These are phyloP conservation scores for Acropora tenuis DNA, from an alignment of 64 coral and sea anemone species.

Conservation along the genomic window DNA sequence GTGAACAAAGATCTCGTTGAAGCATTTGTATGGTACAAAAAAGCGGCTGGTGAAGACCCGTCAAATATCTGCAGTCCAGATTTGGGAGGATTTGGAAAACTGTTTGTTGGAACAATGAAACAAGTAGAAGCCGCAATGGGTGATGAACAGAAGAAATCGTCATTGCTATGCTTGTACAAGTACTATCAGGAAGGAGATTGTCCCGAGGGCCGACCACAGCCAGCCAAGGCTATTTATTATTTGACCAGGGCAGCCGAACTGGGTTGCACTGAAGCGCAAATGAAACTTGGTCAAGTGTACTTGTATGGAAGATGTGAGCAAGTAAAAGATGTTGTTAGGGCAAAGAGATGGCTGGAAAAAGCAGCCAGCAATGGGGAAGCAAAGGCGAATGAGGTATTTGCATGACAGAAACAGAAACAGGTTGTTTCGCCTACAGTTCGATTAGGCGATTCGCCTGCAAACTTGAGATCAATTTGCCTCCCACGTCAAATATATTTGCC, in stretches of 20 bases:
- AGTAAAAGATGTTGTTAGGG: conserved; percentile 34
- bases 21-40: conserved; percentile 84
- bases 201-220: conserved; percentile 81
- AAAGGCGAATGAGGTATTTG: conserved; percentile 38
- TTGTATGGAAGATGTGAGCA: conserved; percentile 57
- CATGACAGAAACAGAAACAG: background rate
- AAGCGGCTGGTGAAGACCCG: conserved; percentile 71
- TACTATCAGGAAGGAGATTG: conserved; percentile 73
- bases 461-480: too few relatives aligned
- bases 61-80: background rate
- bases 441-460: too few relatives aligned
- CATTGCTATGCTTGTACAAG: conserved; percentile 31
- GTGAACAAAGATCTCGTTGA: conserved; percentile 72
- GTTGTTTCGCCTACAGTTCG: too few relatives aligned
- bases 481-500: too few relatives aligned
- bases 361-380: conserved; percentile 40
- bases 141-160: background rate
- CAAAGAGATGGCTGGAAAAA: conserved; percentile 70
- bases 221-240: conserved; percentile 80
- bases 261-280: conserved; percentile 60
- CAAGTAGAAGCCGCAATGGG: background rate
- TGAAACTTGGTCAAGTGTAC: conserved; percentile 68
- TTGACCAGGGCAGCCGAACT: conserved; percentile 74
- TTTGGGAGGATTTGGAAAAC: background rate
- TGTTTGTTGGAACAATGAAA: conserved; percentile 21